Base-by-base conservation (phyloP, 2,888 invertebrate species). In the Latrodectus elegans region DNA sequence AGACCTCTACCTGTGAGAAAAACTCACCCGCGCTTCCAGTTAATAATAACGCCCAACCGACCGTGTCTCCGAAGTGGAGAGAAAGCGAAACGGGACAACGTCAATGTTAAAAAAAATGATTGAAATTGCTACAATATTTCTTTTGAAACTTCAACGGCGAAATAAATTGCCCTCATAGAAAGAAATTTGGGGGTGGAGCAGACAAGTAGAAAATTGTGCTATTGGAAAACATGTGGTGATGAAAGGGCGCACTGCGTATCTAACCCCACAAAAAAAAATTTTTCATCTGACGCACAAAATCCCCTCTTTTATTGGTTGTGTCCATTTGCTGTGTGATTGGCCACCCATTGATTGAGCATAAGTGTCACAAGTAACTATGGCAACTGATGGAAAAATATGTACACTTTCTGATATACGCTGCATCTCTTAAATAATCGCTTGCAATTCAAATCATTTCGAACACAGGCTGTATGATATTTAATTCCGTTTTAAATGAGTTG, bases 311-410 rank as follows among this genome's bases (percentile, higher is more conserved):
- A 72, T 84, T 70, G 72, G 76, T 84, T 64, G 49, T 15, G 17
- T 17, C 53, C 76, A 65, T 71, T 84, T 84, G 83, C 72, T 77
- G 83, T 84, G 49, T 84, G 83, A 84, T 84, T 84, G 83, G 83
- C 71, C 60, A 52, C 49, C 83, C 76, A 83, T 76, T 71, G 83
- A 76, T 83, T 83, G 83, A 52, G 38, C 71, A 70, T 60, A 80
- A 84, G 77, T 77, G 83, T 77, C 76, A 71, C 71, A 9, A 26
- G 83, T 84, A 76, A 76, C 77, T 72, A 84, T 84, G 65, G 65
- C 76, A 84, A 84, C 83, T 14, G 53, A 72, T 84, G 76, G 77
- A 72, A 77, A 77, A 77, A 72, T 77, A 77, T 77, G 77, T 84
- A 72, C 76, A 72, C 80, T 60, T 49, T 51, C 64, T 51, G 60